These are phyloP conservation scores for Cinclus cinclus DNA, from an alignment of 2,113 vertebrate species.

Conservation along the genomic window DNA sequence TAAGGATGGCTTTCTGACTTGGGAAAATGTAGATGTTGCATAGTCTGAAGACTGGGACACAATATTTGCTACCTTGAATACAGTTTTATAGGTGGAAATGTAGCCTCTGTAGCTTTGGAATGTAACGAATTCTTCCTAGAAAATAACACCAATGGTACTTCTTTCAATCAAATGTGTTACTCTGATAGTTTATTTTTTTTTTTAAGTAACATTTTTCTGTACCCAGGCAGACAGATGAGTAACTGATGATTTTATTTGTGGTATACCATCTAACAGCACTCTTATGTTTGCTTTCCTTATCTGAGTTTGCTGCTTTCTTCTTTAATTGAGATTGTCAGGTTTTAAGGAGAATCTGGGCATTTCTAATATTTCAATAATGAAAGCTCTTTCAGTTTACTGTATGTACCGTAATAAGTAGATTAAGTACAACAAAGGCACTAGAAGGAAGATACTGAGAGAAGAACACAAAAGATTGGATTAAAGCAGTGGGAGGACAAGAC, in stretches of 20 bases:
- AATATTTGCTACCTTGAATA: background rate
- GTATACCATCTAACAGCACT: background rate
- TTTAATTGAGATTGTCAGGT: background rate
- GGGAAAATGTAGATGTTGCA: background rate
- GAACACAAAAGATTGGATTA: background rate
- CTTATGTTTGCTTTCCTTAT: background rate
- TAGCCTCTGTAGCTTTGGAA: background rate
- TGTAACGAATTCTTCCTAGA: background rate
- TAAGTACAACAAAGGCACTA: background rate
- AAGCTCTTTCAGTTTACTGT: background rate
- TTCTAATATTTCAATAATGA: background rate
- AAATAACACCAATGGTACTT: background rate
- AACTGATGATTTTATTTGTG: background rate
- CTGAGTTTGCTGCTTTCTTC: background rate
- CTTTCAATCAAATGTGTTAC: background rate
- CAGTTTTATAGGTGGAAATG: background rate
- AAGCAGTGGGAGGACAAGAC: background rate
- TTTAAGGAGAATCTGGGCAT: background rate
- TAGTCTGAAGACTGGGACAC: background rate
- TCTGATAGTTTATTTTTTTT: background rate
- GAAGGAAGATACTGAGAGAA: background rate
- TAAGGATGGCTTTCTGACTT: background rate
- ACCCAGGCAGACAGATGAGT: background rate
- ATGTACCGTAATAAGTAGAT: background rate
- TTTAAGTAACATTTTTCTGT: background rate